phyloP scores from a whole-genome alignment of 2,888 invertebrate species.

The Agrilus mali region DNA sequence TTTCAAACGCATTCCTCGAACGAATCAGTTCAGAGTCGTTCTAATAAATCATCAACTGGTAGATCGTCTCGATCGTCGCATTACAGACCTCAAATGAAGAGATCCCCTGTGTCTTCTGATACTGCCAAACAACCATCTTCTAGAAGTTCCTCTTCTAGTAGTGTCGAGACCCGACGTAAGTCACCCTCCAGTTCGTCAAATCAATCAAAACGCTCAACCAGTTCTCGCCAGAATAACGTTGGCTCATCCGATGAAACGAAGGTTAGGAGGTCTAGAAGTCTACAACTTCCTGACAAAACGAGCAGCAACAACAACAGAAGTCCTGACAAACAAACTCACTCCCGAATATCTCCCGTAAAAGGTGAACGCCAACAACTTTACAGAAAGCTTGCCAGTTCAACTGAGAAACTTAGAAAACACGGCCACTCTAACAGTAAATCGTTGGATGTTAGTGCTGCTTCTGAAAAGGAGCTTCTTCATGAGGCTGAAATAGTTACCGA shows the following conservation, averaged over 20 bases:
- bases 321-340: constrained; percentile 13
- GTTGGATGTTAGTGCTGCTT: constrained; percentile 14
- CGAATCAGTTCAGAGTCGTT: constrained; percentile 20
- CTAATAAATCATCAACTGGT: constrained; percentile 26
- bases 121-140: constrained; percentile 24
- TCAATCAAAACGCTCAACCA: constrained; percentile 18
- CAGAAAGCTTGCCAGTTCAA: constrained; percentile 28
- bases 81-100: constrained; percentile 22
- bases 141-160: constrained; percentile 27
- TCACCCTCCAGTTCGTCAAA: constrained; percentile 21
- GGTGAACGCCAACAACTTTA: constrained; percentile 29
- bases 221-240: constrained; percentile 15
- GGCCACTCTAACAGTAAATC: constrained; percentile 7
- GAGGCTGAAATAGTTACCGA: constrained; percentile 45
- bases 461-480: constrained; percentile 38
- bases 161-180: constrained; percentile 24
- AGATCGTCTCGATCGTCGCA: constrained; percentile 21
- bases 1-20: constrained; percentile 24
- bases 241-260: constrained; percentile 21
- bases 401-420: constrained; percentile 19
- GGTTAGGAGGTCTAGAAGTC: constrained; percentile 43
- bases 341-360: constrained; percentile 30
- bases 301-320: constrained; percentile 9
- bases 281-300: constrained; percentile 47
- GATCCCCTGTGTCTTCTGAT: constrained; percentile 31